Evolutionary conservation across 2,888 invertebrate genomes (phyloP).

Genomic region (Catocala sponsa): DNA sequence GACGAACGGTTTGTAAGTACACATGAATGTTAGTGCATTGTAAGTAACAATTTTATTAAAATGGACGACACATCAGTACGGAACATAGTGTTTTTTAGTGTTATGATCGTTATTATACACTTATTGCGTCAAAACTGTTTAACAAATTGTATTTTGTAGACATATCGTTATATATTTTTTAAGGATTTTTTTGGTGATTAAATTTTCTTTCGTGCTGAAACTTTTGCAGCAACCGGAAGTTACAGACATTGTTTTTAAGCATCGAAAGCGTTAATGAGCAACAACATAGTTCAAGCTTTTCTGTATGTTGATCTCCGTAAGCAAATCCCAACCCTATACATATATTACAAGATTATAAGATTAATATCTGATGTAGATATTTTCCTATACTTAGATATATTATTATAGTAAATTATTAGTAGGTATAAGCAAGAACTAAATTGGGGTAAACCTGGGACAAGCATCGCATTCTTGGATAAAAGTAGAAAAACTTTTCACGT

Average conservation of each 20-base stretch:
- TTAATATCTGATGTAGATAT: slow-evolving; percentile 1
- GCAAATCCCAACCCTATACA: slow-evolving; percentile 17
- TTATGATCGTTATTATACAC: no score
- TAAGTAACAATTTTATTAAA: slow-evolving; percentile 17
- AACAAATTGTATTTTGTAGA: no score
- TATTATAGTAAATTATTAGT: slow-evolving; percentile 21
- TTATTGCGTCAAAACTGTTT: no score
- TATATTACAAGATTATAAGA: not conserved
- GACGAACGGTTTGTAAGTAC: slow-evolving; percentile 26
- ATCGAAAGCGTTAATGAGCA: slow-evolving; percentile 47
- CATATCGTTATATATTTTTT: no score
- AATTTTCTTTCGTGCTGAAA: slow-evolving; percentile 2
- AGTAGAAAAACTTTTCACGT: slow-evolving; percentile 47
- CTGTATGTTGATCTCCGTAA: slow-evolving; percentile 16
- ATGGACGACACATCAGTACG: slow-evolving; percentile 31
- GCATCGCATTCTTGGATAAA: slow-evolving; percentile 75
- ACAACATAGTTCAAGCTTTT: slow-evolving; percentile 31
- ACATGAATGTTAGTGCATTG: slow-evolving; percentile 37
- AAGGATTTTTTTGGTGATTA: no score
- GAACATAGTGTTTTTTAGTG: slow-evolving; percentile 2
- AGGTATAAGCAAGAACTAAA: slow-evolving; percentile 60
- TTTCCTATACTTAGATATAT: slow-evolving; percentile 1
- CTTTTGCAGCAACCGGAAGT: slow-evolving; percentile 1
- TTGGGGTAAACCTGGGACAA: slow-evolving; percentile 62
- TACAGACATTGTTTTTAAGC: slow-evolving; percentile 33